phyloP scores from a whole-genome alignment of 1,140 invertebrate species.

The Caenorhabditis remanei region DNA sequence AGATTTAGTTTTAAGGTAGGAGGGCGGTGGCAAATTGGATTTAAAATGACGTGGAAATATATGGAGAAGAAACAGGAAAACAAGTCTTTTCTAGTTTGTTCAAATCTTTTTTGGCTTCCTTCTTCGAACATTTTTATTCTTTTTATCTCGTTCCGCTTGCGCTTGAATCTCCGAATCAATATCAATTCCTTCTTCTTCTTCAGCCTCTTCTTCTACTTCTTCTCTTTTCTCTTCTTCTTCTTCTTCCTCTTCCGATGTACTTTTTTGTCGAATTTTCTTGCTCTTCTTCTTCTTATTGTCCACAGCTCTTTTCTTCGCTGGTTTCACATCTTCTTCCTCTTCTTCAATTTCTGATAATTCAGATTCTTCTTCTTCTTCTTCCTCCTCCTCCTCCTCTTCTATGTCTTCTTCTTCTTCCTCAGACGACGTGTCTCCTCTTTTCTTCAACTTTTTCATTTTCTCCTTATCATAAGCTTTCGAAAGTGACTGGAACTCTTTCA shows the following conservation, averaged over 20 bases:
- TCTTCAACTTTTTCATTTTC: conserved; percentile 20
- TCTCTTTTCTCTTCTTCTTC: conserved; percentile 22
- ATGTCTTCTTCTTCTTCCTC: conserved; percentile 48
- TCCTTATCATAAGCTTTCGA: conserved; percentile 38
- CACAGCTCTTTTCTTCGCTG: neutral
- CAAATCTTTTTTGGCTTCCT: conserved; percentile 22
- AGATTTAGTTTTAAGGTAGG: neutral
- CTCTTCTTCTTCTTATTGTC: conserved; percentile 5
- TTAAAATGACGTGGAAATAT: no score
- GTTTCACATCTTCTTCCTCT: conserved; percentile 30
- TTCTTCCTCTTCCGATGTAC: conserved; percentile 18
- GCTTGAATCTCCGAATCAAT: conserved; percentile 44
- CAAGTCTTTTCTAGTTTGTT: neutral
- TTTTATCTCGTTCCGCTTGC: conserved; percentile 4
- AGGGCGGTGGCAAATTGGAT: neutral
- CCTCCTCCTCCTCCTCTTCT: conserved; percentile 49
- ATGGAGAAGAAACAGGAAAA: neutral
- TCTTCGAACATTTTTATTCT: conserved; percentile 27
- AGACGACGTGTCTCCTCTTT: neutral
- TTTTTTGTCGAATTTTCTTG: neutral
- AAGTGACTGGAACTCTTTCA: conserved; percentile 27
- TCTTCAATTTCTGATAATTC: conserved; percentile 56
- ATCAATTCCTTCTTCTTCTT: conserved; percentile 44
- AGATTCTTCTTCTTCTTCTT: conserved; percentile 38
- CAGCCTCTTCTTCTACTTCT: neutral